A percentile compares a stretch with the other conserved stretches of the same genome.
These are phyloP conservation scores for Cacatua alba DNA, from an alignment of 2,113 vertebrate genomes.

Conservation along the genomic window DNA sequence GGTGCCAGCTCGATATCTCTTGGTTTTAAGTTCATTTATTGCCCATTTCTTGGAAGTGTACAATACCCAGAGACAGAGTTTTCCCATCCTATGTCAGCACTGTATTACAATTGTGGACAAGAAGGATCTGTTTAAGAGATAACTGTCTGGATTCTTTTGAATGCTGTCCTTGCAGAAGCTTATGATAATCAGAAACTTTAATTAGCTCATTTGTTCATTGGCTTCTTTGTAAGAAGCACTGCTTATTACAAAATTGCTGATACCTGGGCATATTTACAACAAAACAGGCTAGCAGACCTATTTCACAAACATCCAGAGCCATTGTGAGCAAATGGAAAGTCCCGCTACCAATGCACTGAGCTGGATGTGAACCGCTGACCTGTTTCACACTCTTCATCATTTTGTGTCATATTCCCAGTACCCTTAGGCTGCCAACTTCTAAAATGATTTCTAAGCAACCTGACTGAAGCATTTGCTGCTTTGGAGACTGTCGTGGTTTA, in stretches of 20 bases:
- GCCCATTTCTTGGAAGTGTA: neutral
- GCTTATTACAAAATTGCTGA: neutral
- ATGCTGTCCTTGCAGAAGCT: neutral
- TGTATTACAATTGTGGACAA: neutral
- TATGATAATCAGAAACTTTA: neutral
- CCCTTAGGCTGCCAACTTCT: neutral
- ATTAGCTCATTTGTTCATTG: neutral
- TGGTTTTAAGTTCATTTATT: neutral
- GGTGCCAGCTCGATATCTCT: neutral
- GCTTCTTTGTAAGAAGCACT: neutral
- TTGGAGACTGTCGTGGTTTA: neutral
- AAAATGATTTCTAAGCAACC: neutral
- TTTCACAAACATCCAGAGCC: neutral
- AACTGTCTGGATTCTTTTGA: neutral
- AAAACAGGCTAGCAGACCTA: neutral
- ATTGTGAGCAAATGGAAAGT: neutral
- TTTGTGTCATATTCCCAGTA: neutral
- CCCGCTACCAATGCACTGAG: neutral
- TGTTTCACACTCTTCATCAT: neutral
- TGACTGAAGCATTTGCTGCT: neutral
- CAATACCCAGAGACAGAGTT: neutral
- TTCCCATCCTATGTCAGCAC: neutral
- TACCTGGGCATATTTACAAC: neutral
- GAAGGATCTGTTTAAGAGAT: neutral
- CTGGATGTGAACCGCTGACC: neutral